Base-by-base conservation (phyloP, 2,888 invertebrate species). In the Temnothorax rugatulus region DNA sequence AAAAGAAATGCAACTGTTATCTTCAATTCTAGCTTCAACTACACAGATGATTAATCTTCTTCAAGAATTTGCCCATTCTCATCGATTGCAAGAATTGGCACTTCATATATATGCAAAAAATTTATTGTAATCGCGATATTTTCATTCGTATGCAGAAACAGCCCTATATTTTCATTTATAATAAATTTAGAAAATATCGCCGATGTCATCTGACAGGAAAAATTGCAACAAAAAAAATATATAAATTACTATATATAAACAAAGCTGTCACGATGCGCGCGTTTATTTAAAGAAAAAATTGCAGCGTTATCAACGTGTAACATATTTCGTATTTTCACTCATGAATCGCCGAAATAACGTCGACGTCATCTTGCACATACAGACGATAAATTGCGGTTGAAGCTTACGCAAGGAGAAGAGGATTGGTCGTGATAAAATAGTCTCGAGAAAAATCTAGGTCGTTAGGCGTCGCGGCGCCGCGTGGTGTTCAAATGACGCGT, bases 361-460 rank as follows among this genome's bases (percentile, higher is more conserved):
- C 47, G 63, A 64, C 63, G 76, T 83, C 79, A 74, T 79, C 61
- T 74, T 79, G 76, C 76, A 34, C 54, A 76, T 82, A 50, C 82
- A 63, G 63, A 77, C 79, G 41, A 73, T 88, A 88, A 87, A 85
- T 88, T 87, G 86, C 73, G 82, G 81, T 50, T 61, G 61, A 57
- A 87, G 84, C 84, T 88, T 83, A 83, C 61, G 86, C 50, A 59
- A 59, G 59, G 50, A 64, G 71, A 34, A 69, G 64, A 77, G 84
- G 76, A 88, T 88, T 82, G 85, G 86, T 86, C 75, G 69, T 59
- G 75, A 57, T 74, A 81, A 74, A 81, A 85, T 76, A 82, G 82
- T 66, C 50, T 50, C 52, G 82, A 84, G 87, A 87, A 85, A 89
- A 88, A 89, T 86, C 83, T 77, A 79, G 68, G 76, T 79, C 75